Conservation (phyloP, 2,888 invertebrate species). For the Cyclophora punctaria region DNA sequence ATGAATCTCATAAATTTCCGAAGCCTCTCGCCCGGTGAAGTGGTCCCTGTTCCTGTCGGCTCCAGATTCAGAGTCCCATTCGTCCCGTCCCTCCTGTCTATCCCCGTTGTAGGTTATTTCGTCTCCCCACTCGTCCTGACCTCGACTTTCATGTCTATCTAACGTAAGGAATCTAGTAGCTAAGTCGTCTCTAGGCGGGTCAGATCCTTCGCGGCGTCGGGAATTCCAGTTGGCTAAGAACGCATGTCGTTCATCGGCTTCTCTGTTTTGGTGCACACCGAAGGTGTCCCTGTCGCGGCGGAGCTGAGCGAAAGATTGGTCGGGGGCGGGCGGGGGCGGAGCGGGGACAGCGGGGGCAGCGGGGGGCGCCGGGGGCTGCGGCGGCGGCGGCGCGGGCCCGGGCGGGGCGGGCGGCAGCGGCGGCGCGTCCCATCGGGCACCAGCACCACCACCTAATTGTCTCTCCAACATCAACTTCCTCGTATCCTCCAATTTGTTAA, state of each 20-base stretch:
- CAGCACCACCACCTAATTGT: conserved; percentile 82
- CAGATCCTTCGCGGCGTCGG: conserved; percentile 55
- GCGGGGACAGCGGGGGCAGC: conserved; percentile 77
- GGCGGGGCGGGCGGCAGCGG: conserved; percentile 78
- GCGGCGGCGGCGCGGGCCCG: conserved; percentile 79
- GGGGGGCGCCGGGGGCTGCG: conserved; percentile 63
- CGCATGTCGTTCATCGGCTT: conserved; percentile 70
- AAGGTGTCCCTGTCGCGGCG: conserved; percentile 83
- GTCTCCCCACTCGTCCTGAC: conserved; percentile 61
- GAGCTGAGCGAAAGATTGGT: conserved; percentile 79
- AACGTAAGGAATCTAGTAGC: conserved; percentile 61
- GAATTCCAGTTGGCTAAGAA: conserved; percentile 71
- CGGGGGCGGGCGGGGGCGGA: conserved; percentile 73
- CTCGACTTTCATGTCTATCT: conserved; percentile 49
- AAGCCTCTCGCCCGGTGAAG: conserved; percentile 60
- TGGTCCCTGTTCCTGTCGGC: conserved; percentile 52
- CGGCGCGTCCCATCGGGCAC: conserved; percentile 78
- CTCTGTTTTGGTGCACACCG: conserved; percentile 81
- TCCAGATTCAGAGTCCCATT: conserved; percentile 69
- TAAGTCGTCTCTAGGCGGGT: conserved; percentile 54
- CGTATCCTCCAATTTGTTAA: conserved; percentile 90
- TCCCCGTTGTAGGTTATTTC: conserved; percentile 59
- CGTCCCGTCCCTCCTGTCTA: conserved; percentile 52
- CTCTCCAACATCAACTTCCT: conserved; percentile 89
- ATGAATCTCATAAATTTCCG: conserved; percentile 66